These are phyloP conservation scores for Nephotettix cincticeps DNA, from an alignment of 1,140 invertebrate genomes.

Conservation along the genomic window DNA sequence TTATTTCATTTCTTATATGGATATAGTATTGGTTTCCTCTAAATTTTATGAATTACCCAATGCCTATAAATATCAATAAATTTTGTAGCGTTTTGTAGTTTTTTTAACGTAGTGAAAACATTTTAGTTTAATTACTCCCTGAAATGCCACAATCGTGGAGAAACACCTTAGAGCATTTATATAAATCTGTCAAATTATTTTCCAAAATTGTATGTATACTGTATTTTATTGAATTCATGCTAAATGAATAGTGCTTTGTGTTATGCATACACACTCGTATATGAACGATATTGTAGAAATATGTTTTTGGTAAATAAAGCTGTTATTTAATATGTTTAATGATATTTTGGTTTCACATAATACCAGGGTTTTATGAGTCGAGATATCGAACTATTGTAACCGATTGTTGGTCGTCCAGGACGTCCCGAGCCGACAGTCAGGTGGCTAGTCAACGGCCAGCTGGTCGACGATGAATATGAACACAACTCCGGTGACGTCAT, in stretches of 20 bases:
- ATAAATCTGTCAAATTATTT: neutral
- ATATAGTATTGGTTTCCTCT: no score
- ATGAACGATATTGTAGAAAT: no score
- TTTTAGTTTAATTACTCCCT: neutral
- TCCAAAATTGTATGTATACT: neutral
- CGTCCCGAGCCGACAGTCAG: slow-evolving; percentile 54
- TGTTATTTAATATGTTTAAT: no score
- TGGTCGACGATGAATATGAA: slow-evolving; percentile 76
- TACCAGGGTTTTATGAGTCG: no score
- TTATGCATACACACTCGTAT: no score
- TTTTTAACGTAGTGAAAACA: neutral
- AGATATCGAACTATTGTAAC: no score
- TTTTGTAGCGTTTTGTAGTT: neutral
- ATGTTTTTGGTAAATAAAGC: no score
- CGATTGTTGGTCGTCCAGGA: slow-evolving; percentile 51
- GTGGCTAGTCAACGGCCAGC: slow-evolving; percentile 70
- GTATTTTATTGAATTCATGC: no score
- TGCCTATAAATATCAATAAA: neutral
- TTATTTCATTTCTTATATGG: no score
- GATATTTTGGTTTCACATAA: no score
- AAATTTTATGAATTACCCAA: no score
- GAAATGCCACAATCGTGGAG: neutral
- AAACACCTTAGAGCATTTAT: neutral
- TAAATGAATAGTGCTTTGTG: no score
- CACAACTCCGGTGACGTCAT: slow-evolving; percentile 80